Evolutionary conservation across 92 coral and sea anemone species (phyloP).

Genomic region (Paramuricea clavata): DNA sequence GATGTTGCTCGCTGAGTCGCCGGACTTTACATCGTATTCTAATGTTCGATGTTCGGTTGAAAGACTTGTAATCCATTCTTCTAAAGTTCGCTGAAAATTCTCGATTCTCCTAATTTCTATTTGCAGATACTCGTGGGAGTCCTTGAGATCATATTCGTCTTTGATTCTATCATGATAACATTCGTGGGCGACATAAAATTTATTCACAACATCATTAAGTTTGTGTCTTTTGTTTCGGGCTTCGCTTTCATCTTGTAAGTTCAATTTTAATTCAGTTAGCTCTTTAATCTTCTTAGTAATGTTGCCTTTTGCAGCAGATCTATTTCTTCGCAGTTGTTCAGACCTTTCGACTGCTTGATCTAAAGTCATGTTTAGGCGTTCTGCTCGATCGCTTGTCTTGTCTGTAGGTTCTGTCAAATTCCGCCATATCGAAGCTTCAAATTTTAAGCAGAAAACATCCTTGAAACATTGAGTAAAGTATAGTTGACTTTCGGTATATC

Average conservation of each 20-base stretch:
- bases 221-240: background rate
- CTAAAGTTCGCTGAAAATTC: slow-evolving; percentile 29
- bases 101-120: slow-evolving; percentile 31
- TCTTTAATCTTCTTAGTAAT: no score
- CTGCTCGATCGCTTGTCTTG: background rate
- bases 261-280: background rate
- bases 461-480: no score
- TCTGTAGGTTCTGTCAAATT: no score
- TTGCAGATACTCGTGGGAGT: slow-evolving; percentile 20
- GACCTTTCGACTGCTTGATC: background rate
- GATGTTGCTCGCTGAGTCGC: slow-evolving; percentile 46
- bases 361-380: background rate
- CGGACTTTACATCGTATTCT: slow-evolving; percentile 30
- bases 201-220: slow-evolving; percentile 9
- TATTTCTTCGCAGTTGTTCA: background rate
- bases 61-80: slow-evolving; percentile 6
- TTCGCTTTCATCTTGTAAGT: background rate
- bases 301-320: slow-evolving; percentile 1
- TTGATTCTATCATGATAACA: slow-evolving; percentile 31
- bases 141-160: slow-evolving; percentile 35
- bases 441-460: no score
- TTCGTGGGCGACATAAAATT: slow-evolving; percentile 41
- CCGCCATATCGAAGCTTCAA: no score
- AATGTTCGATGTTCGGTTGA: slow-evolving; percentile 17
- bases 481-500: no score